A percentile compares a stretch with the other conserved stretches of the same genome.
These are phyloP conservation scores for Theretra japonica DNA, from an alignment of 2,888 invertebrate species.

Conservation along the genomic window DNA sequence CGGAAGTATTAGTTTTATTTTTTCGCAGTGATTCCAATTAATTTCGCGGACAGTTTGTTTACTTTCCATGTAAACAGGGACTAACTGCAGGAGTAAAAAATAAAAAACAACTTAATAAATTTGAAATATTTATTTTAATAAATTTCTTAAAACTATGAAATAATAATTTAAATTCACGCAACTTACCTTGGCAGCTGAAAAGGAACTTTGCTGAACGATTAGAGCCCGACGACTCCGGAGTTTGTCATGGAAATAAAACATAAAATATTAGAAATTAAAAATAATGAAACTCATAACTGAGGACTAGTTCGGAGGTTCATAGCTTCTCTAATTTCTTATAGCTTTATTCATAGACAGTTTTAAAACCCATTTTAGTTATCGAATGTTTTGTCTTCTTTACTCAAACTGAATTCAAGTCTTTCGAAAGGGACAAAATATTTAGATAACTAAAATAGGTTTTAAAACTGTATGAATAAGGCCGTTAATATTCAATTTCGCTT, in stretches of 20 bases:
- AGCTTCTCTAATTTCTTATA: background rate
- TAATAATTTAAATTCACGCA: constrained; percentile 36
- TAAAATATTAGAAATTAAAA: constrained; percentile 64
- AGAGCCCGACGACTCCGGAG: constrained; percentile 59
- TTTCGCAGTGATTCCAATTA: too few species aligned
- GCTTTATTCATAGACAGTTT: too few species aligned
- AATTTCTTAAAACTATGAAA: constrained; percentile 14
- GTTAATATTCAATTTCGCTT: too few species aligned
- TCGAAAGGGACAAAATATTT: too few species aligned
- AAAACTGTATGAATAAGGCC: too few species aligned
- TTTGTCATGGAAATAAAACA: constrained; percentile 77
- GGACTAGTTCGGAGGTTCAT: background rate
- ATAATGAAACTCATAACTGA: constrained; percentile 29
- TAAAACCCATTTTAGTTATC: too few species aligned
- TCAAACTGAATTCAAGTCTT: too few species aligned
- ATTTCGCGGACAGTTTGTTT: too few species aligned
- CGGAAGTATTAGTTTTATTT: too few species aligned
- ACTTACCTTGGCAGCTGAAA: constrained; percentile 63
- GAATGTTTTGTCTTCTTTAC: too few species aligned
- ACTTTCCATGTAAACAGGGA: too few species aligned
- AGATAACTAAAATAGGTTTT: too few species aligned
- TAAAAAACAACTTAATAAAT: constrained; percentile 14
- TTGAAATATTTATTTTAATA: constrained; percentile 30
- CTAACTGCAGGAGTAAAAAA: background rate
- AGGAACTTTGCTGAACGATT: constrained; percentile 56